Percentiles rank a stretch among this genome's conserved stretches.
Evolutionary conservation across 1,140 invertebrate species (phyloP).

Genomic region (Dolichoris vasculosae): DNA sequence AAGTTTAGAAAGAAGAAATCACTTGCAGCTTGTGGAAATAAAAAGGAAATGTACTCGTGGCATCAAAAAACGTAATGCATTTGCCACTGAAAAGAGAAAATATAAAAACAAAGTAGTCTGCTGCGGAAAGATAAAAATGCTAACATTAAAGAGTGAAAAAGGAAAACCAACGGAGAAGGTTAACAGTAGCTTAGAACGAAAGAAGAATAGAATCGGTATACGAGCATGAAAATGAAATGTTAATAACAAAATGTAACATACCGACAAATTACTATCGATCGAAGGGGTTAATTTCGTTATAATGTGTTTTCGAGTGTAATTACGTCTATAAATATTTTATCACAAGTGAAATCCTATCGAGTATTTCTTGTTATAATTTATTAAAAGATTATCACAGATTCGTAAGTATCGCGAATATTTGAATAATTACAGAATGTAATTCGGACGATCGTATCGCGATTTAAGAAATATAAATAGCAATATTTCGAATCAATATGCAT

Average conservation of each 20-base stretch:
- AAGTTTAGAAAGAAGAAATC: constrained; percentile 17
- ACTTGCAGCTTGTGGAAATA: neutral
- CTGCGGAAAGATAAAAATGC: neutral
- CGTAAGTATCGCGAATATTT: no score
- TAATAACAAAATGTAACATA: neutral
- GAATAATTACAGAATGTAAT: no score
- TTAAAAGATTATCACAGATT: no score
- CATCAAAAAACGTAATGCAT: constrained; percentile 23
- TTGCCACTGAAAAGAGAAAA: constrained; percentile 1
- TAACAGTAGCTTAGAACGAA: neutral
- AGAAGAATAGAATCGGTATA: neutral
- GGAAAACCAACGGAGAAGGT: neutral
- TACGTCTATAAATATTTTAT: no score
- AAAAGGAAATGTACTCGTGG: constrained; percentile 1
- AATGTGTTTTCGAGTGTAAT: no score
- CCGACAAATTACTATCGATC: no score
- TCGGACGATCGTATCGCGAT: no score
- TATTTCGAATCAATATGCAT: no score
- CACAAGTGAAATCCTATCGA: no score
- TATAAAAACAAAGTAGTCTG: neutral
- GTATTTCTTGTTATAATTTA: no score
- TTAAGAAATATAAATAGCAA: no score
- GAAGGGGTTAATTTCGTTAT: no score
- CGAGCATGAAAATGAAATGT: neutral
- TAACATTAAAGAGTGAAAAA: neutral